These are phyloP conservation scores for Apistogramma diplotaenia DNA, from an alignment of 2,113 vertebrate species.

Conservation along the genomic window DNA sequence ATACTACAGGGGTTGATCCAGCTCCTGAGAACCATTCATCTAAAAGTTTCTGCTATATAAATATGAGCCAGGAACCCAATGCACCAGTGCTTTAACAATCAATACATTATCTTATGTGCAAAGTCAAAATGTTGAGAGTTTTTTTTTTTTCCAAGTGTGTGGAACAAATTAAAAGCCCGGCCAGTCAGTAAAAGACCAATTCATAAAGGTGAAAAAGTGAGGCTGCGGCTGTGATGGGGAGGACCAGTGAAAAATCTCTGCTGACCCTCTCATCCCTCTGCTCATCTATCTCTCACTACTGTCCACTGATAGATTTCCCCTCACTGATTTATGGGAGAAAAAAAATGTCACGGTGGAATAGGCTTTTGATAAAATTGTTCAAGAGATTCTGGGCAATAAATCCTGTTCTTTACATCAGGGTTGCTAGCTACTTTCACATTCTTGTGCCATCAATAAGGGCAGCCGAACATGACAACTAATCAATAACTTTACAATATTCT, in stretches of 20 bases:
- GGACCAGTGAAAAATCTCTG: slow-evolving; percentile 89
- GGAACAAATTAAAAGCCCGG: slow-evolving; percentile 85
- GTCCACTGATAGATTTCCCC: slow-evolving; percentile 96
- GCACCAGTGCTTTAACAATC: slow-evolving; percentile 74
- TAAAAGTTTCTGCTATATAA: slow-evolving; percentile 69
- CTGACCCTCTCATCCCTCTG: slow-evolving; percentile 94
- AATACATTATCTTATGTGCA: slow-evolving; percentile 78
- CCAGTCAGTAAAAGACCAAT: slow-evolving; percentile 89
- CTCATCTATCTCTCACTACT: slow-evolving; percentile 98
- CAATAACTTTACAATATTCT: slow-evolving; percentile 88
- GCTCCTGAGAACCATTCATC: slow-evolving; percentile 60
- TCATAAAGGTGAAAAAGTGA: slow-evolving; percentile 88
- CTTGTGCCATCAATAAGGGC: slow-evolving; percentile 93
- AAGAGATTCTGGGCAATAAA: slow-evolving; percentile 99
- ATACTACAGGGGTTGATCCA: slow-evolving; percentile 47
- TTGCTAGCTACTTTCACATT: slow-evolving; percentile 95
- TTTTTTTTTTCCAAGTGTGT: slow-evolving; percentile 69
- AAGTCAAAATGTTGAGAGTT: slow-evolving; percentile 70
- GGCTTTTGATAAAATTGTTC: slow-evolving; percentile 99
- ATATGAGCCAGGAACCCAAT: slow-evolving; percentile 56
- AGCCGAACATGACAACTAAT: slow-evolving; percentile 91
- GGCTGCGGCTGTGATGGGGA: slow-evolving; percentile 85
- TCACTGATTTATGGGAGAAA: slow-evolving; percentile 98
- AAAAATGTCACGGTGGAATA: slow-evolving; percentile 97
- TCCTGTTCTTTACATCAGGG: slow-evolving; percentile 97